Percentiles rank a stretch among this genome's conserved stretches.
phyloP scores from a whole-genome alignment of 1,140 invertebrate species.

The Tetramorium alpestre region DNA sequence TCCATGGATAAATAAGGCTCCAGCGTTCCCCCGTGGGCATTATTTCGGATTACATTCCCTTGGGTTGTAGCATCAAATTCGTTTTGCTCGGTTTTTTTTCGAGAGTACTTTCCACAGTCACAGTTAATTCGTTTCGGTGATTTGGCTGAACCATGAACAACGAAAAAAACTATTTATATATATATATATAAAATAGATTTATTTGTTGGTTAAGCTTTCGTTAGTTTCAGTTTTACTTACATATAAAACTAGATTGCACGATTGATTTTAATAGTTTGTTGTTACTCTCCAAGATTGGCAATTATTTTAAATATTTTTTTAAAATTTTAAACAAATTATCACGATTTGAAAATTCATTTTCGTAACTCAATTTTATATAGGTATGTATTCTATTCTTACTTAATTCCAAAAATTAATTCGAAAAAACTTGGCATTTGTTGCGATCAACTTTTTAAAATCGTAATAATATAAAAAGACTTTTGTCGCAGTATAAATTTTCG shows the following conservation, averaged over 20 bases:
- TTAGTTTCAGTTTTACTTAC: slow-evolving; percentile 10
- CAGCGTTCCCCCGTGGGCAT: slow-evolving; percentile 5
- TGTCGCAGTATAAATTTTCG: background rate
- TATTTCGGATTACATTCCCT: slow-evolving; percentile 64
- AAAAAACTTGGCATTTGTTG: background rate
- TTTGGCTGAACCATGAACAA: slow-evolving; percentile 30
- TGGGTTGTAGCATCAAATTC: slow-evolving; percentile 50
- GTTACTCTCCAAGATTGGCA: slow-evolving; percentile 1
- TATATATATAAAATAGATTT: slow-evolving; percentile 44
- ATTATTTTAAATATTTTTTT: slow-evolving; percentile 1
- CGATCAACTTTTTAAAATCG: background rate
- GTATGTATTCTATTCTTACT: background rate
- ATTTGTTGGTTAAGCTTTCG: slow-evolving; percentile 41
- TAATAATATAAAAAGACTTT: slow-evolving; percentile 13
- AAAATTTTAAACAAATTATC: background rate
- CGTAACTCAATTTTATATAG: background rate
- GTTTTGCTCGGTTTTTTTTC: slow-evolving; percentile 57
- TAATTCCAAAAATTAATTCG: background rate
- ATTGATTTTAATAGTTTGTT: background rate
- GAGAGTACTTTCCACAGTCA: background rate
- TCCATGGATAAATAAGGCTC: slow-evolving; percentile 60
- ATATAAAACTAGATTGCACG: background rate
- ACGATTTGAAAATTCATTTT: background rate
- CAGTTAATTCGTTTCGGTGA: slow-evolving; percentile 52
- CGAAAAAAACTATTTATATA: slow-evolving; percentile 3